Conservation (phyloP, 2,888 invertebrate species). For the Tanytarsus gracilentus region DNA sequence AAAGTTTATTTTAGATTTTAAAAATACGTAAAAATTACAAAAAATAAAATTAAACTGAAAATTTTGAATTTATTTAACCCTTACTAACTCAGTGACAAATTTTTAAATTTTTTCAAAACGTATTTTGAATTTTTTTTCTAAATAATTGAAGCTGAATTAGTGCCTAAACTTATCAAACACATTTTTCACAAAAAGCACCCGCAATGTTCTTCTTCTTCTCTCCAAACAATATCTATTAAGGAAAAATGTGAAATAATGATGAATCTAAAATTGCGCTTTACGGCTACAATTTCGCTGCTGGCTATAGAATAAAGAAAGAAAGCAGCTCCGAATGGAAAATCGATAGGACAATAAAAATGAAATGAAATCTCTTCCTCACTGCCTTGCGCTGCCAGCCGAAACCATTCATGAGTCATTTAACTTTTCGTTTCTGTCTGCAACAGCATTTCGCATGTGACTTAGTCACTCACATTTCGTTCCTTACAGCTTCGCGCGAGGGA, state of each 20-base stretch:
- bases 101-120: no score
- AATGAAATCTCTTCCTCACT: neutral
- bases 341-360: conserved; percentile 5
- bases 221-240: neutral
- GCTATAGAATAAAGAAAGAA: no score
- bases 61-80: no score
- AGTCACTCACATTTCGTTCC: neutral
- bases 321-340: neutral
- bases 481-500: neutral
- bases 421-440: neutral
- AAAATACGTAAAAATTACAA: neutral
- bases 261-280: conserved; percentile 18
- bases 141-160: no score
- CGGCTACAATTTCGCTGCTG: neutral
- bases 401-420: conserved; percentile 9
- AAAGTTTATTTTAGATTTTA: no score
- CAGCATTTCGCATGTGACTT: neutral
- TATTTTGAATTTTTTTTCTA: no score
- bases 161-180: no score
- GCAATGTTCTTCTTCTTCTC: neutral
- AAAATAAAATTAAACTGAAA: no score
- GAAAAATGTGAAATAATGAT: conserved; percentile 10
- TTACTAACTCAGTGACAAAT: no score
- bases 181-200: neutral
- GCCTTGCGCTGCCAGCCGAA: neutral